phyloP scores from a whole-genome alignment of 1,140 invertebrate species.

The Metopolophium dirhodum region DNA sequence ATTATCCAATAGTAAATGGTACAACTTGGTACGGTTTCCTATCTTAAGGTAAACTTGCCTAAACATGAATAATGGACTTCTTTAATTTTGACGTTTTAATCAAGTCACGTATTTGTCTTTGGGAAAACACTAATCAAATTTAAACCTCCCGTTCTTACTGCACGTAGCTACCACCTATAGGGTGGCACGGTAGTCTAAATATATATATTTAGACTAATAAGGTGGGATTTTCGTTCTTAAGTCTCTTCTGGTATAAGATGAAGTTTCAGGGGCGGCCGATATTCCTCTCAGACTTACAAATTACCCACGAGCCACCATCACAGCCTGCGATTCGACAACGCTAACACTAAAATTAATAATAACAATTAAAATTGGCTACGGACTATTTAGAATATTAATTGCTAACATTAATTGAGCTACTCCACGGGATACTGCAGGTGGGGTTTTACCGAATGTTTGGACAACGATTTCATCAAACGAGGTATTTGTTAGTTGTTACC shows the following conservation, averaged over 20 bases:
- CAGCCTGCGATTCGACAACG: constrained; percentile 22
- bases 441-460: constrained; percentile 25
- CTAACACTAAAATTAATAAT: constrained; percentile 57
- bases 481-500: neutral
- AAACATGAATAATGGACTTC: constrained; percentile 51
- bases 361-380: constrained; percentile 50
- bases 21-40: constrained; percentile 11
- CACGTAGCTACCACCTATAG: neutral
- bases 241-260: constrained; percentile 41
- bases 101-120: constrained; percentile 56
- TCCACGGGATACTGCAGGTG: neutral
- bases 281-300: constrained; percentile 23
- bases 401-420: constrained; percentile 45
- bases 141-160: constrained; percentile 9
- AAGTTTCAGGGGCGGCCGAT: neutral
- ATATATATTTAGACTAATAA: constrained; percentile 25
- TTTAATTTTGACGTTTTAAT: constrained; percentile 57
- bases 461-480: constrained; percentile 42
- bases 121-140: constrained; percentile 56
- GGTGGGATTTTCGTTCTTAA: constrained; percentile 54
- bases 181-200: neutral
- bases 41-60: constrained; percentile 32
- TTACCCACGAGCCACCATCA: neutral
- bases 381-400: constrained; percentile 56
- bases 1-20: constrained; percentile 32